These are phyloP conservation scores for Brachynemurus nebulosus DNA, from an alignment of 2,888 invertebrate genomes.

Conservation along the genomic window DNA sequence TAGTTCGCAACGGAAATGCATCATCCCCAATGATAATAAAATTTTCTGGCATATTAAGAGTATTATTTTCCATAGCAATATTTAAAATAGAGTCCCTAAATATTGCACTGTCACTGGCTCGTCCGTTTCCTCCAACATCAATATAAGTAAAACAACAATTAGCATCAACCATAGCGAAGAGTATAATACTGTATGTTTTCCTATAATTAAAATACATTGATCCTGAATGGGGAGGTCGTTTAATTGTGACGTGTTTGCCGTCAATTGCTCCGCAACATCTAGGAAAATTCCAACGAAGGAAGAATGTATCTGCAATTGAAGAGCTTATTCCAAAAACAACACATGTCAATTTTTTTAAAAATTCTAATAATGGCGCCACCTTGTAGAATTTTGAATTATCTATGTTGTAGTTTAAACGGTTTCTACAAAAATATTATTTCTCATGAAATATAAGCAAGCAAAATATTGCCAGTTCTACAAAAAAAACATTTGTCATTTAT, in stretches of 20 bases:
- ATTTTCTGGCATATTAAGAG: constrained; percentile 13
- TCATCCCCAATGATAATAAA: constrained; percentile 16
- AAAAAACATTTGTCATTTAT: no score
- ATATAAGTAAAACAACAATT: constrained; percentile 15
- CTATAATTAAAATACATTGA: constrained; percentile 18
- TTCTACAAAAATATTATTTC: no score
- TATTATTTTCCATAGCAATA: constrained; percentile 13
- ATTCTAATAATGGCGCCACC: no score
- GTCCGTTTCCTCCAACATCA: constrained; percentile 14
- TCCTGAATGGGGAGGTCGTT: constrained; percentile 14
- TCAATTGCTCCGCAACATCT: constrained; percentile 16
- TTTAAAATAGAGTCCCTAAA: constrained; percentile 16
- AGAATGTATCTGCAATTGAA: constrained; percentile 15
- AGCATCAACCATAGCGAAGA: constrained; percentile 15
- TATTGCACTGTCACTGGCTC: constrained; percentile 16
- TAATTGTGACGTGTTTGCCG: constrained; percentile 16
- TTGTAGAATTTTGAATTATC: no score
- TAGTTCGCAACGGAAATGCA: constrained; percentile 18
- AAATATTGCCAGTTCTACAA: no score
- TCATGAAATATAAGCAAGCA: no score
- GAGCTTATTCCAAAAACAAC: no score
- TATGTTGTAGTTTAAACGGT: no score
- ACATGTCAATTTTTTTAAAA: no score
- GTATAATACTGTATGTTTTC: constrained; percentile 14
- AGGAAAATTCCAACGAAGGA: constrained; percentile 15